A percentile compares a stretch with the other conserved stretches of the same genome.
phyloP scores from a whole-genome alignment of 2,797 vertebrate genomes.

The Okamejei kenojei region DNA sequence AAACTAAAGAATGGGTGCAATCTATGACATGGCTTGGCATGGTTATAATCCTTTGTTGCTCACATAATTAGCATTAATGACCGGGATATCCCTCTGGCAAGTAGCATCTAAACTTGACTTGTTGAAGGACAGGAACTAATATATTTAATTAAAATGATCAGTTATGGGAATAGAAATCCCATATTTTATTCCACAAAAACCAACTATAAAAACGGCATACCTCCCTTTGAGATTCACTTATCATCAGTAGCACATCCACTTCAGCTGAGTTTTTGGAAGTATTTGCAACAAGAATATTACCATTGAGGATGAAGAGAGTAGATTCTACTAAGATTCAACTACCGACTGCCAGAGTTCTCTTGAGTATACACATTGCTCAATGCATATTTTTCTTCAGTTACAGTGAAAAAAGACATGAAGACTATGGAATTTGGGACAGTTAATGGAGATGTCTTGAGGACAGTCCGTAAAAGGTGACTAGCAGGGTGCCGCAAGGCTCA shows the following conservation, averaged over 20 bases:
- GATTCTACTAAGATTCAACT: background rate
- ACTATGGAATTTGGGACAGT: too few relatives aligned
- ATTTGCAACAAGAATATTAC: background rate
- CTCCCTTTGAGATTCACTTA: background rate
- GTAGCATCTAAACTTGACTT: background rate
- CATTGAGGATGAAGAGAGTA: background rate
- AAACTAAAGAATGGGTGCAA: background rate
- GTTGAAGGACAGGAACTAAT: background rate
- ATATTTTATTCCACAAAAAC: background rate
- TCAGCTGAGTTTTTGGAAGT: background rate
- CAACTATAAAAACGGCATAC: background rate
- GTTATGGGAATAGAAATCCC: background rate
- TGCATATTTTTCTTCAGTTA: too few relatives aligned
- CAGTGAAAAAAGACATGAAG: too few relatives aligned
- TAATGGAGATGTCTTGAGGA: too few relatives aligned
- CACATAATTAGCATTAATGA: constrained; percentile 15
- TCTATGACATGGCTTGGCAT: background rate
- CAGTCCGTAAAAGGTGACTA: too few relatives aligned
- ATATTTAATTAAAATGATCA: background rate
- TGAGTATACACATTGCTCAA: too few relatives aligned
- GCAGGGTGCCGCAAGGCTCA: too few relatives aligned
- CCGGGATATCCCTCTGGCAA: background rate
- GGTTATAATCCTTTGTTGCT: background rate
- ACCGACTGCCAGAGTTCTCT: background rate
- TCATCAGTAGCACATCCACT: background rate